Percentiles rank a stretch among this genome's conserved stretches.
Evolutionary conservation across 2,888 invertebrate species (phyloP).

Genomic region (Miltochrista miniata): DNA sequence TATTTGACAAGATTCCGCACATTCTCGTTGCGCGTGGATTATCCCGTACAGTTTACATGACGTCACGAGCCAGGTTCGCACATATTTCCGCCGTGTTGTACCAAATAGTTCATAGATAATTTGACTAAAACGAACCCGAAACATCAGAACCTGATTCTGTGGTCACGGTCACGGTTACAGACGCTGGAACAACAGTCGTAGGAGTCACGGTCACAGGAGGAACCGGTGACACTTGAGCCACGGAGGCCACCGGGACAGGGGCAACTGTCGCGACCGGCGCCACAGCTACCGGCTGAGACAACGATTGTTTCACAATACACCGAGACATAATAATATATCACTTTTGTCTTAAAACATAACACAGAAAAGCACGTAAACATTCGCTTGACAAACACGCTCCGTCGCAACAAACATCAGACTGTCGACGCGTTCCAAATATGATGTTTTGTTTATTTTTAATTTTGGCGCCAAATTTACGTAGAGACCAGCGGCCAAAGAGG

Average conservation of each 20-base stretch:
- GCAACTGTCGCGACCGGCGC: constrained; percentile 35
- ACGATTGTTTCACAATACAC: constrained; percentile 78
- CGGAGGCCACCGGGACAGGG: constrained; percentile 39
- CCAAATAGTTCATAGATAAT: too few species aligned
- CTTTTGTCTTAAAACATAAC: constrained; percentile 42
- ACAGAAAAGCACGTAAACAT: constrained; percentile 45
- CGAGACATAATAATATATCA: constrained; percentile 61
- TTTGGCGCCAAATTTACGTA: constrained; percentile 74
- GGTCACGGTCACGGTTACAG: constrained; percentile 38
- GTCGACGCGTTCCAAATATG: constrained; percentile 78
- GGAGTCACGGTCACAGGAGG: constrained; percentile 48
- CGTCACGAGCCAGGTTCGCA: too few species aligned
- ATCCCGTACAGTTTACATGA: too few species aligned
- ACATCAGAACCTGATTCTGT: constrained; percentile 48
- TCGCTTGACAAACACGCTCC: constrained; percentile 59
- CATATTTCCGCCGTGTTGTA: too few species aligned
- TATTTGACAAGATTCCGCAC: too few species aligned
- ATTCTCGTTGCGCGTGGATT: too few species aligned
- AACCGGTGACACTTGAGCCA: constrained; percentile 40
- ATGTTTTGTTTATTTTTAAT: constrained; percentile 81
- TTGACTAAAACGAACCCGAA: constrained; percentile 51
- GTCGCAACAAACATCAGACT: constrained; percentile 77
- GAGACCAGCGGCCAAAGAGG: constrained; percentile 59
- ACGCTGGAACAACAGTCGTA: constrained; percentile 11
- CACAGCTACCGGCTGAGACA: constrained; percentile 59